Evolutionary conservation across 2,797 vertebrate genomes (phyloP), one percentile per base, ranked within the genome.

Genomic region (Enoplosus armatus): DNA sequence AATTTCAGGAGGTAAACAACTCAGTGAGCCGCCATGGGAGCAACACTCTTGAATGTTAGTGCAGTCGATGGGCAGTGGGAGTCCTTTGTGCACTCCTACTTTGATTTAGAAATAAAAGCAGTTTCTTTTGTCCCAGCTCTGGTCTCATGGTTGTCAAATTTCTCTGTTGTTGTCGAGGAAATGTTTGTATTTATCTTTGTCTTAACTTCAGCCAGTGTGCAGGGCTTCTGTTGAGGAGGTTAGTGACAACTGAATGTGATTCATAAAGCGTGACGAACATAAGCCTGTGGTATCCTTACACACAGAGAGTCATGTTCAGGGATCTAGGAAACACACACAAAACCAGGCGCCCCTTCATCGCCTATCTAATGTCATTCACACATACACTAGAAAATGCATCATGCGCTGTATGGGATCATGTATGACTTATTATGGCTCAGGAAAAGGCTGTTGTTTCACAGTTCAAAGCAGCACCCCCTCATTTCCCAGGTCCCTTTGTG

Each of bases 1-100:
- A 62, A 78, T 70, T 84, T 76, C 55, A 66, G 51, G 72, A 64
- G 72, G 77, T 87, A 88, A 92, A 92, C 86, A 87, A 77, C 59
- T 85, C 73, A 64, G n/a, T 72, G 63, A 89, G 82, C 16, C 29
- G 1, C 47, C 60, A 22, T 70, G 54, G 72, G 77, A 85, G 56
- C 69, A 45, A 14, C 5, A 20, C 29, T 71, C 39, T 75, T 70
- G 31, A 82, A 72, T 84, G 59, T 68, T 72, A 71, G 65, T 56
- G 35, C 43, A 66, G 68, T 67, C 6, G 5, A 71, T 45, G 18
- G 66, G 68, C 67, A 75, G 31, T 39, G 75, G 70, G 77, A 79
- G 50, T 69, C 50, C 35, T 70, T 62, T 77, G n/a, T 63, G 16
- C 66, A 70, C 15, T 62, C 29, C 33, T 29, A 1, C 74, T 83